These are phyloP conservation scores for Mugil cephalus DNA, from an alignment of 2,113 vertebrate species.

Conservation along the genomic window DNA sequence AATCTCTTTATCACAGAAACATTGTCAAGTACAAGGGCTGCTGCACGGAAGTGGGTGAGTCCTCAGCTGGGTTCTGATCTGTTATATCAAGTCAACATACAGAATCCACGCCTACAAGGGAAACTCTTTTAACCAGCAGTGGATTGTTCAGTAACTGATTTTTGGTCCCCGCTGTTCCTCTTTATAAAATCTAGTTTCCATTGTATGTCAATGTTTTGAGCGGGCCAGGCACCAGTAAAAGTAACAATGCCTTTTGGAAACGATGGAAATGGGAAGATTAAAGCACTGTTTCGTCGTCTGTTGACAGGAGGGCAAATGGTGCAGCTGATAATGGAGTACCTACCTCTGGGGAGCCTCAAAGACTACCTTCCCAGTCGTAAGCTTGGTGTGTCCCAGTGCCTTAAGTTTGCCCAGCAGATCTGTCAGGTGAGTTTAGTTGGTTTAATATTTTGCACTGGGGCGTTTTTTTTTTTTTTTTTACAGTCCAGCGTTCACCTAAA, in stretches of 20 bases:
- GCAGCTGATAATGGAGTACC: conserved; percentile 96
- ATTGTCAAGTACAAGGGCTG: conserved; percentile 96
- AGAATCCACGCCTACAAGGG: too few species aligned
- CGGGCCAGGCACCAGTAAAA: background rate
- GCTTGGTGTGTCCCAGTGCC: conserved; percentile 83
- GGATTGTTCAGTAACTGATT: conserved; percentile 38
- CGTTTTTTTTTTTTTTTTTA: background rate
- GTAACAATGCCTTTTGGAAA: conserved; percentile 7
- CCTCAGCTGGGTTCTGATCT: conserved; percentile 6
- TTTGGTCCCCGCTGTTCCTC: conserved; percentile 33
- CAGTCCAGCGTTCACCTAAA: too few species aligned
- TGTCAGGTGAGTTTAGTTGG: conserved; percentile 85
- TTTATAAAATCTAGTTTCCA: conserved; percentile 30
- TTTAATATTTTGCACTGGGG: conserved; percentile 10
- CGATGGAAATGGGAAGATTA: conserved; percentile 21
- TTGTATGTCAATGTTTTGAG: conserved; percentile 46
- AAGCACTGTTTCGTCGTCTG: conserved; percentile 11
- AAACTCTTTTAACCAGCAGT: background rate
- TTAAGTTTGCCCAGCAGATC: conserved; percentile 94
- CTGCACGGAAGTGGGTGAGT: conserved; percentile 90
- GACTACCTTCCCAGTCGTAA: conserved; percentile 89
- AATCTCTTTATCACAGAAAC: conserved; percentile 89
- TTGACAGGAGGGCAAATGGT: conserved; percentile 89
- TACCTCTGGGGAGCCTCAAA: conserved; percentile 92
- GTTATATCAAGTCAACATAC: background rate